Base-by-base conservation (phyloP, 1,140 invertebrate species). In the Teleogryllus occipitalis region DNA sequence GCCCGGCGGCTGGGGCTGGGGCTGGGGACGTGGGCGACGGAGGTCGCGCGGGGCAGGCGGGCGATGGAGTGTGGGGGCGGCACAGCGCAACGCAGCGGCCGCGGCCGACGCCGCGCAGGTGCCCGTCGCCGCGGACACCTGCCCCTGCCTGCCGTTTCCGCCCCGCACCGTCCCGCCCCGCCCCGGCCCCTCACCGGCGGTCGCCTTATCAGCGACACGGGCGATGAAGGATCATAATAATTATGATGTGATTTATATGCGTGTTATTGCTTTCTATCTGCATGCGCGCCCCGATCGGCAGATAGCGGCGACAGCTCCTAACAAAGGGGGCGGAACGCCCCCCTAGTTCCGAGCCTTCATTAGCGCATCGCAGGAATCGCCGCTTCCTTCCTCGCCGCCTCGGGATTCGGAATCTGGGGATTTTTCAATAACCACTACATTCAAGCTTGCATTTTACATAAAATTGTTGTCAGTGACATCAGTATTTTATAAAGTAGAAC, bases 161-260 rank as follows among this genome's bases (percentile, higher is more conserved):
- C 54, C 2, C 54, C 18, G 54, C 10, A 0, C 7, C 54, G 2
- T 7, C 54, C 10, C 54, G 2, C 54, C 18, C 54, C 18, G 54
- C 54, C 0, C 54, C 0, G 54, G 2, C 2, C 10, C 54, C 18
- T 8, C 49, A 54, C 49, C 54, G 10, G 10, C 54, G 10, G 54
- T 65, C 54, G 54, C 18, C 54, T 65, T 65, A 65, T 65, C 54
- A 14, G 10, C 54, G 18, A 65, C 54, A 65, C 54, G 54, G 54
- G 54, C 54, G 54, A 65, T 65, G 54, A 65, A 65, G 54, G 54
- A 65, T 65, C 54, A 65, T 65, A 65, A 65, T 65, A 65, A 65
- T 65, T 65, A 65, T 18, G 54, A 18, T 65, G 54, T 65, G 54
- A 65, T 65, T 65, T 65, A 65, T 65, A 65, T 7, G 54, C 54